Evolutionary conservation across 2,797 vertebrate genomes (phyloP), one percentile per base, ranked within the genome.

Genomic region (Syngnathus rostellatus): DNA sequence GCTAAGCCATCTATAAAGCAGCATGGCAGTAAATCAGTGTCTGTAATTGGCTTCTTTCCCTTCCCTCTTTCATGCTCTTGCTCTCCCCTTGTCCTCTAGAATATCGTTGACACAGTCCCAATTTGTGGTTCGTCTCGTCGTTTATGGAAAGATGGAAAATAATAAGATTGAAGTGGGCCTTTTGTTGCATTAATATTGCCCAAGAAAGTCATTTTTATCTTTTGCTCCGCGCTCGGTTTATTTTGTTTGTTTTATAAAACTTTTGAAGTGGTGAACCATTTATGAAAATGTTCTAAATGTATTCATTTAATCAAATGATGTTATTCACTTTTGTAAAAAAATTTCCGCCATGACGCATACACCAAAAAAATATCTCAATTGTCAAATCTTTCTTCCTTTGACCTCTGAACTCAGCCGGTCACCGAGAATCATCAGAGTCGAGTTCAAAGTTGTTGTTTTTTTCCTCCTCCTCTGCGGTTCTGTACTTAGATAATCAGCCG

Each of bases 41-140:
- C 68, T 72, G 75, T 83, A 87, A 89, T 86, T 87, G 78, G 77
- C 74, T 83, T 80, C 77, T 83, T 78, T 72, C 74, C 46, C 76
- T 53, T 62, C 65, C 60, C 63, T 58, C 66, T 21, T 65, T 45
- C 40, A 1, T 55, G 17, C 64, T 46, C 66, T 41, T 45, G 1
- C 54, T 60, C 41, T 48, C 46, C 54, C 53, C 61, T 0, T 69
- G 68, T 77, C 43, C 71, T 55, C 59, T 55, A 67, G 63, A 81
- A 75, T 72, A 70, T 66, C 68, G 81, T 72, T 73, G 79, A 79
- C 78, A 83, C 62, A 65, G 37, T 72, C 67, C 54, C 73, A 77
- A 70, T 79, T 77, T 84, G 81, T 80, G 77, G 65, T 68, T 62
- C 71, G 74, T 51, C 68, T 76, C 73, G 68, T 59, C 64, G 48